These are phyloP conservation scores for Cerceris rybyensis DNA, from an alignment of 2,888 invertebrate species.

Conservation along the genomic window DNA sequence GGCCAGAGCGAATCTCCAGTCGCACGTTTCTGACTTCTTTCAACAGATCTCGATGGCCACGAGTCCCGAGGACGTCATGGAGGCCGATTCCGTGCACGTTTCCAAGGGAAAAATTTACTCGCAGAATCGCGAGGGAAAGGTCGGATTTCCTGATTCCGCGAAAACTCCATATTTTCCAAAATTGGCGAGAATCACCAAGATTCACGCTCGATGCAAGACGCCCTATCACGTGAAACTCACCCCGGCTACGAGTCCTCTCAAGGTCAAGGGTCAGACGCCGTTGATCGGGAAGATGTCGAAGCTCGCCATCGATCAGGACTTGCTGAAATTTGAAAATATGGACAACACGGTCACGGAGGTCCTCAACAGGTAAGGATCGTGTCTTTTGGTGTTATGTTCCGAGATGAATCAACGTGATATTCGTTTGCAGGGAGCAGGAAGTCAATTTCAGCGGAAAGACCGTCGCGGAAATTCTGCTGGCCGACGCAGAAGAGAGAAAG, in stretches of 20 bases:
- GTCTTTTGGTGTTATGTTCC: too few species aligned
- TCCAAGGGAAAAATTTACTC: conserved; percentile 63
- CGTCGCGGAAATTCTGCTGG: conserved; percentile 76
- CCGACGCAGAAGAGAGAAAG: conserved; percentile 72
- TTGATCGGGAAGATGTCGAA: conserved; percentile 73
- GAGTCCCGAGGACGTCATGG: conserved; percentile 80
- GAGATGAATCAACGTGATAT: too few species aligned
- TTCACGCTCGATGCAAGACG: conserved; percentile 74
- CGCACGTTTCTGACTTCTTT: conserved; percentile 80
- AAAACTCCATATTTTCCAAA: conserved; percentile 72
- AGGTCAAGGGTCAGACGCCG: conserved; percentile 71
- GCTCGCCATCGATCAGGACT: conserved; percentile 76
- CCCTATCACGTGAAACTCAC: conserved; percentile 74
- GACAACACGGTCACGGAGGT: conserved; percentile 77
- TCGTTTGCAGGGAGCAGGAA: conserved; percentile 71
- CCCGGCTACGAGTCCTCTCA: conserved; percentile 62
- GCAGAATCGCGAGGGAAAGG: conserved; percentile 60
- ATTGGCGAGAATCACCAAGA: conserved; percentile 75
- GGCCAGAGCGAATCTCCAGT: conserved; percentile 76
- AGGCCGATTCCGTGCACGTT: conserved; percentile 75
- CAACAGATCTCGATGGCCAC: conserved; percentile 80
- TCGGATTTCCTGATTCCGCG: conserved; percentile 55
- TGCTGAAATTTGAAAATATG: conserved; percentile 75
- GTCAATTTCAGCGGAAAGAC: conserved; percentile 69
- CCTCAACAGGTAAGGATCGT: conserved; percentile 69